Conservation (phyloP, 2,797 vertebrate genomes). For the Scleropages formosus region DNA sequence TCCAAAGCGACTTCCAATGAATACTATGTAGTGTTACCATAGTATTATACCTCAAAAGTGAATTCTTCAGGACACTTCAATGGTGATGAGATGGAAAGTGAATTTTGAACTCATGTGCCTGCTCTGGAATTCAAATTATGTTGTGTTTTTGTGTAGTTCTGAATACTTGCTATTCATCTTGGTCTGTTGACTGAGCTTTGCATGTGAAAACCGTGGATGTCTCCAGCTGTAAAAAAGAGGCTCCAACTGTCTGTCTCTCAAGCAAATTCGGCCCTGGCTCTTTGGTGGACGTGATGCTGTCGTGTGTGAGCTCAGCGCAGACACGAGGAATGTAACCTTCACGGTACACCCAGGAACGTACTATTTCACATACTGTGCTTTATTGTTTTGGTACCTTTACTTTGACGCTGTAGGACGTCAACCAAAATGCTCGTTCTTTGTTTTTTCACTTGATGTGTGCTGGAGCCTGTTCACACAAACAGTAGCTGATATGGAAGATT, state of each 20-base stretch:
- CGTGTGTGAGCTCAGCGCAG: no score
- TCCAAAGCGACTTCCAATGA: background rate
- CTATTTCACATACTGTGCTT: no score
- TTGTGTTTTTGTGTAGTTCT: conserved; percentile 1
- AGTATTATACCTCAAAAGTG: background rate
- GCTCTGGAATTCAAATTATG: conserved; percentile 12
- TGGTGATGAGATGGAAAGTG: background rate
- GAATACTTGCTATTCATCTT: conserved; percentile 14
- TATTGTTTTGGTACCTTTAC: no score
- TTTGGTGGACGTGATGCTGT: background rate
- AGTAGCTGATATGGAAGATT: no score
- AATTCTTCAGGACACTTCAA: background rate
- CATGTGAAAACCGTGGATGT: conserved; percentile 57
- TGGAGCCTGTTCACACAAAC: no score
- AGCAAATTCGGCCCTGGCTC: background rate
- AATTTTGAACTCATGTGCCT: background rate
- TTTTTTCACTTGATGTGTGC: no score
- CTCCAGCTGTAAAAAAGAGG: conserved; percentile 70
- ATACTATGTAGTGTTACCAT: background rate
- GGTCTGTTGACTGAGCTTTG: background rate
- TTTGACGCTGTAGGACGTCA: no score
- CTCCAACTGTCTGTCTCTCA: conserved; percentile 4
- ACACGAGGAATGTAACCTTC: no score
- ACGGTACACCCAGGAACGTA: no score
- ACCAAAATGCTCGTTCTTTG: no score